phyloP scores from a whole-genome alignment of 2,888 invertebrate species.

The Agrochola circellaris region DNA sequence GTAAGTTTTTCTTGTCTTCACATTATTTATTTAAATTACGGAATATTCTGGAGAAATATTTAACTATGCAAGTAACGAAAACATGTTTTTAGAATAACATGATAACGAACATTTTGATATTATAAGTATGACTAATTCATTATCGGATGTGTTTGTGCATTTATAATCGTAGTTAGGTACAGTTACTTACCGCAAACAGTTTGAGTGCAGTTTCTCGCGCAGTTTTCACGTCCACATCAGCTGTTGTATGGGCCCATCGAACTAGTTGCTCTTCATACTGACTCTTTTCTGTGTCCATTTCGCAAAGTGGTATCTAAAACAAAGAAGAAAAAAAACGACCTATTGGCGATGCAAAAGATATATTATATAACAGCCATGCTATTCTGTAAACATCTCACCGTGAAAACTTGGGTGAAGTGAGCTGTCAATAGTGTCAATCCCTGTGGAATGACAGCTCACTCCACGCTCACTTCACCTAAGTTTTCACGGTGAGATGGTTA shows the following conservation, averaged over 20 bases:
- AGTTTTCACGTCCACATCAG: constrained; percentile 92
- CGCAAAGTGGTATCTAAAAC: constrained; percentile 93
- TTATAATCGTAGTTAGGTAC: background rate
- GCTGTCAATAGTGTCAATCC: too few relatives aligned
- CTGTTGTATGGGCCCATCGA: constrained; percentile 91
- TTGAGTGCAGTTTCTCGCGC: constrained; percentile 96
- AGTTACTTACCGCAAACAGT: constrained; percentile 94
- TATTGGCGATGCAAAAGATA: too few relatives aligned
- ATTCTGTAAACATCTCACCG: too few relatives aligned
- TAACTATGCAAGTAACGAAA: constrained; percentile 24
- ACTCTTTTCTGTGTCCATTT: constrained; percentile 94
- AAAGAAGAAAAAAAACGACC: background rate
- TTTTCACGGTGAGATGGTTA: too few relatives aligned
- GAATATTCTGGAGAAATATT: constrained; percentile 7
- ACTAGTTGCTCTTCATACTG: constrained; percentile 94
- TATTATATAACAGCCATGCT: too few relatives aligned
- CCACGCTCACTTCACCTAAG: too few relatives aligned
- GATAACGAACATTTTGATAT: constrained; percentile 18
- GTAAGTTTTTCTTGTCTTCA: background rate
- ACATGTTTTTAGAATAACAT: constrained; percentile 41
- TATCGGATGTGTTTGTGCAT: constrained; percentile 40
- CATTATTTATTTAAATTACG: constrained; percentile 10
- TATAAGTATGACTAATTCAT: constrained; percentile 6
- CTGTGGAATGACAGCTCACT: too few relatives aligned
- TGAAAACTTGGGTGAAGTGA: too few relatives aligned